Evolutionary conservation across 2,888 invertebrate genomes (phyloP).

Genomic region (Chaitophorus viminalis): DNA sequence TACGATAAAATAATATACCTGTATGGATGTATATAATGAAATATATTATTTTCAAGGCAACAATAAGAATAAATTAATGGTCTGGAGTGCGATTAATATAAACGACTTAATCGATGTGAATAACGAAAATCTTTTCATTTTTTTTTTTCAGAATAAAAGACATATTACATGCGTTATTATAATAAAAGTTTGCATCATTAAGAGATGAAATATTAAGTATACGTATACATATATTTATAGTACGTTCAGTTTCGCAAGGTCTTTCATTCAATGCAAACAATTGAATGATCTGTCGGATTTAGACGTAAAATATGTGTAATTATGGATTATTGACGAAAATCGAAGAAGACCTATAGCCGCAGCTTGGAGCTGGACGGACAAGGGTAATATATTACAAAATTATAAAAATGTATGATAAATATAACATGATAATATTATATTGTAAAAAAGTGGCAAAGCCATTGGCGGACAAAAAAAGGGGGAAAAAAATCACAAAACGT

Average conservation of each 20-base stretch:
- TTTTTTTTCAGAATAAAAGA: background rate
- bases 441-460: slow-evolving; percentile 32
- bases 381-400: background rate
- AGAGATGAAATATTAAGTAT: background rate
- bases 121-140: background rate
- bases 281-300: background rate
- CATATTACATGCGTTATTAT: background rate
- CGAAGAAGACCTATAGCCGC: background rate
- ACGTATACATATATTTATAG: too few relatives aligned
- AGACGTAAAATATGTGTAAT: background rate
- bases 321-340: background rate
- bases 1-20: too few relatives aligned
- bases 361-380: background rate
- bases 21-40: too few relatives aligned
- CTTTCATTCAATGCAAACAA: background rate
- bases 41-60: background rate
- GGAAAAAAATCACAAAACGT: background rate
- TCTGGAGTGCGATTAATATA: background rate
- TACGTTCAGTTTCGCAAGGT: background rate
- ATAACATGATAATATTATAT: too few relatives aligned
- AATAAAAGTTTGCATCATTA: background rate
- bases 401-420: too few relatives aligned
- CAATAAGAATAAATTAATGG: background rate
- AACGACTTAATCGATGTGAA: background rate
- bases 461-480: background rate